phyloP scores from a whole-genome alignment of 2,113 vertebrate species.

The Notarius lentiginosus region DNA sequence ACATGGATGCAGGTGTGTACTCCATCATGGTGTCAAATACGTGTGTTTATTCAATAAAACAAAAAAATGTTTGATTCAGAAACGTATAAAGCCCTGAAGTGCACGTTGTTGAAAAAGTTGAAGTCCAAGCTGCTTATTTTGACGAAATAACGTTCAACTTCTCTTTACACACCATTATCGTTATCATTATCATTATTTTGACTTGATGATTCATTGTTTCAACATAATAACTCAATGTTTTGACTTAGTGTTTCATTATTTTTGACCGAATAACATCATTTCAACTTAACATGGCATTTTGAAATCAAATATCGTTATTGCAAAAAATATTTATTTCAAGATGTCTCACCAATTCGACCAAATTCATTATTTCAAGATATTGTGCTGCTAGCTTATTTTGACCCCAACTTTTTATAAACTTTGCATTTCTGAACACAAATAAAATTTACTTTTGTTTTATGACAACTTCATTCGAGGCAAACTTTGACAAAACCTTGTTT shows the following conservation, averaged over 20 bases:
- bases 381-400: not conserved
- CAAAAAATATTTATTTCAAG: not conserved
- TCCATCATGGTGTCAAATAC: not conserved
- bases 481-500: not conserved
- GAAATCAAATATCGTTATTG: too few species aligned
- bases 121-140: not conserved
- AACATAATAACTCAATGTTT: not conserved
- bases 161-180: too few species aligned
- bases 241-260: not conserved
- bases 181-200: not conserved
- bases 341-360: not conserved
- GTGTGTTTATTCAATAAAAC: not conserved
- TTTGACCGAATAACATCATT: not conserved
- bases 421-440: not conserved
- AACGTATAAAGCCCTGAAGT: not conserved
- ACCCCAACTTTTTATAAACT: not conserved
- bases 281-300: too few species aligned
- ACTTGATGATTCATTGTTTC: not conserved
- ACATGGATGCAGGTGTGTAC: slow-evolving; percentile 76
- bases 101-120: not conserved
- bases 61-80: not conserved
- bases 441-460: not conserved
- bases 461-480: not conserved
- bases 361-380: not conserved
- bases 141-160: not conserved